Percentiles rank a stretch among this genome's conserved stretches.
phyloP scores from a whole-genome alignment of 2,888 invertebrate genomes.

The Silvanus unidentatus region DNA sequence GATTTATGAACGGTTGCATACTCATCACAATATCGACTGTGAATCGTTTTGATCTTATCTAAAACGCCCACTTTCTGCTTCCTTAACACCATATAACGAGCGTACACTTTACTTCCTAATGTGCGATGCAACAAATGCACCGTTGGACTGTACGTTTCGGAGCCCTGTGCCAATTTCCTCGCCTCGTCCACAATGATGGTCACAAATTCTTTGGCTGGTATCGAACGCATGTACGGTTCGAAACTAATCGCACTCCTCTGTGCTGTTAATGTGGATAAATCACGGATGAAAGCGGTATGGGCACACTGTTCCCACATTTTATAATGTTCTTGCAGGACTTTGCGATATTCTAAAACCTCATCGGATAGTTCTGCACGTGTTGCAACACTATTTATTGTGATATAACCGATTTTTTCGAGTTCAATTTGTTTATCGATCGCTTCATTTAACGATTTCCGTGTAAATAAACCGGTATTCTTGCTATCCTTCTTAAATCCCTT shows the following conservation, averaged over 20 bases:
- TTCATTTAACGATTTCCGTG: constrained; percentile 49
- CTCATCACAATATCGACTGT: constrained; percentile 37
- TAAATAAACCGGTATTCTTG: constrained; percentile 49
- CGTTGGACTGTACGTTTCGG: constrained; percentile 73
- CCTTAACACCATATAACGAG: constrained; percentile 60
- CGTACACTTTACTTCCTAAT: constrained; percentile 64
- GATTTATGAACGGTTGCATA: constrained; percentile 28
- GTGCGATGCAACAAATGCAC: constrained; percentile 58
- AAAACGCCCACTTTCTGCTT: constrained; percentile 61
- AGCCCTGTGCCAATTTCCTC: constrained; percentile 64
- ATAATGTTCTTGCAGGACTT: constrained; percentile 57
- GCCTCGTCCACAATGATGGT: constrained; percentile 65
- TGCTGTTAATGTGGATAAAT: constrained; percentile 59
- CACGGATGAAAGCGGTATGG: constrained; percentile 59
- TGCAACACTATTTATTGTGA: constrained; percentile 54
- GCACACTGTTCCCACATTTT: constrained; percentile 62
- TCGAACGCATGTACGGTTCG: constrained; percentile 39
- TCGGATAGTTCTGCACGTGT: constrained; percentile 25
- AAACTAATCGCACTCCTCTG: constrained; percentile 42
- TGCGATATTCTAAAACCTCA: constrained; percentile 40
- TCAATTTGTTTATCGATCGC: constrained; percentile 60
- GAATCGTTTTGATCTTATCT: constrained; percentile 49
- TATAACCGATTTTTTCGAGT: constrained; percentile 59
- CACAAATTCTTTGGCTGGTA: constrained; percentile 48
- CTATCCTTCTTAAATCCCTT: constrained; percentile 1